Evolutionary conservation across 2,888 invertebrate species (phyloP), one percentile per base, ranked within the genome.

Genomic region (Cordilura impudica): DNA sequence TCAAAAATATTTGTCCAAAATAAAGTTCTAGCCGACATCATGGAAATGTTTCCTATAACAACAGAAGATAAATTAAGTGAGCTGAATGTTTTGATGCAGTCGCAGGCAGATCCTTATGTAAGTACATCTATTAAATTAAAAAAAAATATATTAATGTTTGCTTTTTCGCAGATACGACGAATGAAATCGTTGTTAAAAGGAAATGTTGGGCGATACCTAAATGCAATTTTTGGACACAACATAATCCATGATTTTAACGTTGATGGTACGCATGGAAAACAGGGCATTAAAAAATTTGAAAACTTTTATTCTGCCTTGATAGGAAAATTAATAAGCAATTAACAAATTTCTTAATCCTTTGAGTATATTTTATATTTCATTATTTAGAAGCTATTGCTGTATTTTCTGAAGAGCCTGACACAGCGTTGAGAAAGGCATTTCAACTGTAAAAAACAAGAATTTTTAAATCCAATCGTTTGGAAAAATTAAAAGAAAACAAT

Each of bases 171-270:
- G 49, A 49, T 63, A 47, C 49, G 63, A 19, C 35, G 51, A 39
- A 65, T 65, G 35, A 65, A 65, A 51, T 51, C 4, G 6, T 51
- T 51, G 18, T 26, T 51, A 51, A 51, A 51, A 51, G 51, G 51
- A 51, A 65, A 66, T 43, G 66, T 66, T 51, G 53, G 53, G 26
- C 66, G 66, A 53, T 66, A 66, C 66, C 53, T 66, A 12, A 66
- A 43, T 14, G 53, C 51, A 53, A 53, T 66, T 53, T 53, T 66
- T 12, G 53, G 53, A 66, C 49, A 21, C 31, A 6, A 63, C 14
- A 63, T 49, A 63, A 63, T 65, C 39, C 65, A 53, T 5, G 39
- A 63, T 31, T 63, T 63, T 29, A 63, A 63, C 61, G 61, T 49
- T 63, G 61, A 61, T 61, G 61, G 63, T 63, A 63, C 63, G n/a